Conservation (phyloP, 2,888 invertebrate species). For the Alitta virens region DNA sequence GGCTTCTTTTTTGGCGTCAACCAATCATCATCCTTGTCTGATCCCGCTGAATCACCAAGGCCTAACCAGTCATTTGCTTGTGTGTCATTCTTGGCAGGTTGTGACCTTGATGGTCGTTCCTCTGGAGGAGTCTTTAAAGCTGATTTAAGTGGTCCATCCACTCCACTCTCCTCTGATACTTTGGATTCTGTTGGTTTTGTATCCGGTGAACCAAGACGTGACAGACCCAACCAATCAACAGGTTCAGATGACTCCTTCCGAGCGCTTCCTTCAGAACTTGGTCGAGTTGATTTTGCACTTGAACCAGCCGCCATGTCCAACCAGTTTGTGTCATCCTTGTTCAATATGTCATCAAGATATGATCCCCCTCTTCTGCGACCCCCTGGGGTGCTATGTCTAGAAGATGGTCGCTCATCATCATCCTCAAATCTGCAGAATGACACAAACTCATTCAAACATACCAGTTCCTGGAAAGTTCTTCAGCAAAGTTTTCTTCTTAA, state of each 20-base stretch:
- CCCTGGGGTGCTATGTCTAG: conserved; percentile 2
- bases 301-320: conserved; percentile 36
- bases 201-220: conserved; percentile 26
- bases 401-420: conserved; percentile 61
- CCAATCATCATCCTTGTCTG: conserved; percentile 12
- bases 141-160: not conserved
- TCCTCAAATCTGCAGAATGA: conserved; percentile 42
- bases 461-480: too few species aligned
- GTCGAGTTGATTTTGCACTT: conserved; percentile 4
- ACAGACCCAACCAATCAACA: conserved; percentile 27
- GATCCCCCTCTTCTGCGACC: conserved; percentile 4
- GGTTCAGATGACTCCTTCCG: conserved; percentile 16
- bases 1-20: conserved; percentile 7
- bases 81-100: not conserved
- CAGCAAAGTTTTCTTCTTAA: too few species aligned
- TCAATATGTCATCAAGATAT: conserved; percentile 25
- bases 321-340: conserved; percentile 45
- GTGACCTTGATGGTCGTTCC: not conserved
- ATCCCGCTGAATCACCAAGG: not conserved
- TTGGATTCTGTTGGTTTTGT: not conserved
- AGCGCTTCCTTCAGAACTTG: conserved; percentile 18
- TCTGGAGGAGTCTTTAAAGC: not conserved
- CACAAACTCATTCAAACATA: not conserved
- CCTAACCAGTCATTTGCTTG: conserved; percentile 24
- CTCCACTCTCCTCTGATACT: not conserved